Evolutionary conservation across 2,888 invertebrate species (phyloP).

Genomic region (Omphaloscelis lunosa): DNA sequence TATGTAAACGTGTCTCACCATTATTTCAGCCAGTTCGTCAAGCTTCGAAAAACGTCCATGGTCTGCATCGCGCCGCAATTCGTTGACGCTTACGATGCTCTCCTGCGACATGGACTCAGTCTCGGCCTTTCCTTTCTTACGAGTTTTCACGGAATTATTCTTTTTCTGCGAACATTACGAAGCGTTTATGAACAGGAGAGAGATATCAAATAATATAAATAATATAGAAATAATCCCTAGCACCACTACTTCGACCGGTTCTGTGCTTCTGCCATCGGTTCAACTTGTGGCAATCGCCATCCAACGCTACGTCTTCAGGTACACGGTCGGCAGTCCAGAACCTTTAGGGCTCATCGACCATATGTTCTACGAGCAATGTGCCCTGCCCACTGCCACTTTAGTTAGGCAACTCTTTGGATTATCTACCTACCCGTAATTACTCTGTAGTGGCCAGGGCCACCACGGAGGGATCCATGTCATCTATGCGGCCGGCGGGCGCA

Average conservation of each 20-base stretch:
- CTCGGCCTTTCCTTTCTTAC: rapidly evolving
- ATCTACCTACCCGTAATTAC: not conserved
- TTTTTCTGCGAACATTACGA: not conserved
- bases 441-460: not conserved
- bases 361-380: not conserved
- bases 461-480: not conserved
- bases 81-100: slow-evolving; percentile 23
- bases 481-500: slow-evolving; percentile 68
- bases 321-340: not conserved
- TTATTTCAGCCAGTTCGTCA: too few relatives aligned
- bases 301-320: not conserved
- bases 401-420: not conserved
- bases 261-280: too few relatives aligned
- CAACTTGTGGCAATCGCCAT: too few relatives aligned
- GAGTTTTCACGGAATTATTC: not conserved
- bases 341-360: not conserved
- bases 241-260: not conserved
- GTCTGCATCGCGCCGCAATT: slow-evolving; percentile 9
- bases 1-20: slow-evolving; percentile 14
- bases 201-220: not conserved
- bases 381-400: not conserved
- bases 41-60: not conserved
- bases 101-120: rapidly evolving
- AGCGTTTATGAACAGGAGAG: not conserved
- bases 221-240: not conserved